Evolutionary conservation across 2,888 invertebrate genomes (phyloP).

Genomic region (Globia sparganii): DNA sequence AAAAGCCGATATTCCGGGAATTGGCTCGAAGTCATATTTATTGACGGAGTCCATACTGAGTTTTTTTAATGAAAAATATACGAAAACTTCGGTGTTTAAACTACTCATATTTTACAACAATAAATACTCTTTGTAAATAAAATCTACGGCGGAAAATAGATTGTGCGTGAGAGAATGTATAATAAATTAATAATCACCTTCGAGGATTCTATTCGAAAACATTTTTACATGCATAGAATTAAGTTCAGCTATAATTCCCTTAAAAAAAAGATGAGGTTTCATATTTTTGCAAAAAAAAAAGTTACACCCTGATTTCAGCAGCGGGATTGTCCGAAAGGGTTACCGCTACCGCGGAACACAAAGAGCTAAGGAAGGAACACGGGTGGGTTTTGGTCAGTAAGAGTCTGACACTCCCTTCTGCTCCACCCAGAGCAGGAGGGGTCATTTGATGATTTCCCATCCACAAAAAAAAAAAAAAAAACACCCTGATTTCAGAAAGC

Average conservation of each 20-base stretch:
- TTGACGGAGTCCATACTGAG: not conserved
- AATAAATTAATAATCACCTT: not conserved
- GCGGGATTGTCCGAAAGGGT: no score
- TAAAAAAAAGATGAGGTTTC: not conserved
- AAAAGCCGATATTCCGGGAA: conserved; percentile 39
- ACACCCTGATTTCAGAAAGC: not conserved
- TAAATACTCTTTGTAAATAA: conserved; percentile 2
- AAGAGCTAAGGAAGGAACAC: no score
- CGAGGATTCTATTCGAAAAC: not conserved
- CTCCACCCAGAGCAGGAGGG: no score
- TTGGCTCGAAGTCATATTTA: conserved; percentile 2
- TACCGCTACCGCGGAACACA: no score
- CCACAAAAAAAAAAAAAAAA: no score
- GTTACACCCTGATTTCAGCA: not conserved
- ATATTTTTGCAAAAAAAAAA: no score
- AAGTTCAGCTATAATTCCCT: not conserved
- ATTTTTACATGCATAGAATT: not conserved
- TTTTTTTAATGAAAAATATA: conserved; percentile 18
- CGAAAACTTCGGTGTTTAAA: not conserved
- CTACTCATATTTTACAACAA: not conserved
- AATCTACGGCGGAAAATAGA: not conserved
- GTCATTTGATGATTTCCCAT: no score
- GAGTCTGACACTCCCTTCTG: no score
- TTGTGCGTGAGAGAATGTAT: not conserved
- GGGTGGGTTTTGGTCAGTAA: no score